Conservation (phyloP, 2,797 vertebrate species). For the Gymnothorax reevesii region DNA sequence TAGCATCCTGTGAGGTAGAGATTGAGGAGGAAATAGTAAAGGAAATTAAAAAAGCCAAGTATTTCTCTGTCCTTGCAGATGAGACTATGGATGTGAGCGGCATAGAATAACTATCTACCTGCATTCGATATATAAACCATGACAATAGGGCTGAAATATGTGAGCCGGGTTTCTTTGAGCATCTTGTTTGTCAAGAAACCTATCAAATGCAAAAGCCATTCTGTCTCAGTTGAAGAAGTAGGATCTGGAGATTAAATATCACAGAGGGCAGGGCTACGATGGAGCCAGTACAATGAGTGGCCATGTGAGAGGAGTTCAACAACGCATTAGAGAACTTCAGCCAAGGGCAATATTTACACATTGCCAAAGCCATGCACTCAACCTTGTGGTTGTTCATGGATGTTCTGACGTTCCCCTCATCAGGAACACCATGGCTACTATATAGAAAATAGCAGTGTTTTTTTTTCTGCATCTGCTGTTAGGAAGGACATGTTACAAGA, state of each 20-base stretch:
- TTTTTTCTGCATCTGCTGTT: not conserved
- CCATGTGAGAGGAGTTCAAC: not conserved
- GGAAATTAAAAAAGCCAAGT: too few relatives aligned
- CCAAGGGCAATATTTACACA: not conserved
- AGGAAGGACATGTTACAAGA: constrained; percentile 21
- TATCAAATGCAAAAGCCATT: constrained; percentile 23
- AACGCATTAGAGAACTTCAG: not conserved
- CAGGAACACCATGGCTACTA: too few relatives aligned
- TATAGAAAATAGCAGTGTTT: too few relatives aligned
- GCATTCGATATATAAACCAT: constrained; percentile 24
- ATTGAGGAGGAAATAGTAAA: constrained; percentile 25
- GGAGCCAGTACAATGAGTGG: constrained; percentile 26
- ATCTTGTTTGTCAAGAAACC: too few relatives aligned
- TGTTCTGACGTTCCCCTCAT: too few relatives aligned
- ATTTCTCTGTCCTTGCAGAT: too few relatives aligned
- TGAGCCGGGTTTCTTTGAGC: constrained; percentile 24
- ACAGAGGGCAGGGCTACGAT: constrained; percentile 32
- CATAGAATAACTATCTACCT: constrained; percentile 22
- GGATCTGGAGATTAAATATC: constrained; percentile 32
- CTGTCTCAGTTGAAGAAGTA: constrained; percentile 32
- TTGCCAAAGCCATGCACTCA: too few relatives aligned
- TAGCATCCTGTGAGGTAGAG: constrained; percentile 26
- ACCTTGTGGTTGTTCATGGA: too few relatives aligned
- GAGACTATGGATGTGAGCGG: not conserved
- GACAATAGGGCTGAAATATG: constrained; percentile 15